These are phyloP conservation scores for Lacerta agilis DNA, from an alignment of 2,797 vertebrate genomes.

Conservation along the genomic window DNA sequence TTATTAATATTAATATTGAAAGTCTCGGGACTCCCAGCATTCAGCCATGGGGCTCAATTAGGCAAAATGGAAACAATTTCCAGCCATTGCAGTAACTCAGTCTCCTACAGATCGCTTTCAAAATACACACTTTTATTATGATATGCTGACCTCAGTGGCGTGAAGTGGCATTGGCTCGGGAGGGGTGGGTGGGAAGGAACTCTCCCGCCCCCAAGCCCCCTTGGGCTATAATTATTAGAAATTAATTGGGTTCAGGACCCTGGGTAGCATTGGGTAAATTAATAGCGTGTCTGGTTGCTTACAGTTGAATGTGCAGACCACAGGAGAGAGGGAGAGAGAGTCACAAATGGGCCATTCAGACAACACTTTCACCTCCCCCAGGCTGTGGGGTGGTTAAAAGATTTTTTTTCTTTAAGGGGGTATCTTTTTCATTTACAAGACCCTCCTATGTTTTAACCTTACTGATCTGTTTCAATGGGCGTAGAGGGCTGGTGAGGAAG, in stretches of 20 bases:
- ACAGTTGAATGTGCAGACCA: constrained; percentile 83
- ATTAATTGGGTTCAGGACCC: constrained; percentile 95
- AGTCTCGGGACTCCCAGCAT: constrained; percentile 78
- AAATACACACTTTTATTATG: constrained; percentile 89
- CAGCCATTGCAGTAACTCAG: constrained; percentile 90
- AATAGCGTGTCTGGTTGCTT: constrained; percentile 86
- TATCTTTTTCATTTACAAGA: constrained; percentile 58
- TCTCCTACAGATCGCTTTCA: constrained; percentile 84
- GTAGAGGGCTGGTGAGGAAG: constrained; percentile 50
- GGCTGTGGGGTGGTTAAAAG: not conserved
- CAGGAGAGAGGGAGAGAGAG: constrained; percentile 74
- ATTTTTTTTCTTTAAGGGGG: not conserved
- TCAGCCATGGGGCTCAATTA: constrained; percentile 87
- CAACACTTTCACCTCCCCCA: constrained; percentile 46
- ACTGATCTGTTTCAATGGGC: constrained; percentile 66
- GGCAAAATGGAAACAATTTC: constrained; percentile 94
- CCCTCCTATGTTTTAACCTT: constrained; percentile 67
- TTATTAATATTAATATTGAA: constrained; percentile 63
- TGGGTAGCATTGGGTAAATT: constrained; percentile 85
- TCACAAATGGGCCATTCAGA: constrained; percentile 69
- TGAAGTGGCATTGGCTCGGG: constrained; percentile 80
- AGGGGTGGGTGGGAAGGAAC: constrained; percentile 61
- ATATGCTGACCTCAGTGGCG: constrained; percentile 85
- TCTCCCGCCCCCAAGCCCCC: constrained; percentile 81
- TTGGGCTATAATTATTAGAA: constrained; percentile 95